Evolutionary conservation across 2,888 invertebrate species (phyloP).

Genomic region (Trisateles emortualis): DNA sequence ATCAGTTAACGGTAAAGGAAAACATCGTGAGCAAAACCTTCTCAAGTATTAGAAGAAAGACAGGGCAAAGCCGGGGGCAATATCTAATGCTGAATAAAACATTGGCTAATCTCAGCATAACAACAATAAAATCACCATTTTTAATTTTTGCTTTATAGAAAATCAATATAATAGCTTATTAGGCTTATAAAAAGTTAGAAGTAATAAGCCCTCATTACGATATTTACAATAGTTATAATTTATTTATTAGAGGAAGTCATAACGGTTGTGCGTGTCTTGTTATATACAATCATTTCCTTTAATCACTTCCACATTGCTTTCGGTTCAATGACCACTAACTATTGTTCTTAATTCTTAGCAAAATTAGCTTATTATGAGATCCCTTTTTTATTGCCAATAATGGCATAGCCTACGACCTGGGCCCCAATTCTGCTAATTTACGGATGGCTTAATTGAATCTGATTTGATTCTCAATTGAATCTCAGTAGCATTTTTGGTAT

Average conservation of each 20-base stretch:
- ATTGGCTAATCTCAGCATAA: neutral
- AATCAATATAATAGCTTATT: neutral
- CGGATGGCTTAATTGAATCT: too few relatives aligned
- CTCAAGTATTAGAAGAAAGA: too few relatives aligned
- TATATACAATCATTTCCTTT: slow-evolving; percentile 29
- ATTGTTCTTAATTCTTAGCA: slow-evolving; percentile 15
- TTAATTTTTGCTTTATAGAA: neutral
- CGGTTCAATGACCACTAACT: slow-evolving; percentile 19
- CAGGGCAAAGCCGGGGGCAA: too few relatives aligned
- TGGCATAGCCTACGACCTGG: too few relatives aligned
- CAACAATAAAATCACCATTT: neutral
- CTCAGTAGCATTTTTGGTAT: too few relatives aligned
- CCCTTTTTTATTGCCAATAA: too few relatives aligned
- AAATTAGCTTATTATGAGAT: slow-evolving; percentile 32
- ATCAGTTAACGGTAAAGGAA: too few relatives aligned
- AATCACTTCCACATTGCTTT: slow-evolving; percentile 24
- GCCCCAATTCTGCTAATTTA: too few relatives aligned
- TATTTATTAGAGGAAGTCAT: slow-evolving; percentile 38
- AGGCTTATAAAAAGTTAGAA: slow-evolving; percentile 1
- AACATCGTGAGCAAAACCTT: too few relatives aligned
- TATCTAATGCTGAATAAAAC: neutral
- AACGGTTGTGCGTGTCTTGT: slow-evolving; percentile 26
- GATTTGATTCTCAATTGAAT: too few relatives aligned
- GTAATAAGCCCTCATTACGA: slow-evolving; percentile 11
- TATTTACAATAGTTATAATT: slow-evolving; percentile 30